Evolutionary conservation across 2,797 vertebrate species (phyloP).

Genomic region (Zalophus californianus): DNA sequence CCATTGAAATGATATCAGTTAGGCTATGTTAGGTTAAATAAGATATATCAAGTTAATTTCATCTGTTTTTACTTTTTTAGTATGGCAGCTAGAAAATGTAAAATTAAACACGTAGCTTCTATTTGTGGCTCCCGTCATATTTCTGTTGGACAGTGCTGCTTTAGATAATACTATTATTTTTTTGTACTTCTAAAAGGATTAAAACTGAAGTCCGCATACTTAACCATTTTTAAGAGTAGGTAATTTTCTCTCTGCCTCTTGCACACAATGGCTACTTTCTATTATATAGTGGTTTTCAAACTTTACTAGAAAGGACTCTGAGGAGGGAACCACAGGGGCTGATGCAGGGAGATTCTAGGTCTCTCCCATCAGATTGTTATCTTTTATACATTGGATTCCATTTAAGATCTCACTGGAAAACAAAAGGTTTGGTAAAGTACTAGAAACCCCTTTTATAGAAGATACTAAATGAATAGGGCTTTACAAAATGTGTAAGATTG

Average conservation of each 20-base stretch:
- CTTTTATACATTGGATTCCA: slow-evolving; percentile 1
- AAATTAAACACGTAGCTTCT: not conserved
- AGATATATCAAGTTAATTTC: slow-evolving; percentile 15
- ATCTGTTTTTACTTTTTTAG: slow-evolving; percentile 24
- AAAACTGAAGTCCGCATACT: not conserved
- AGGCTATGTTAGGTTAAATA: not conserved
- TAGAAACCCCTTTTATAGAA: not conserved
- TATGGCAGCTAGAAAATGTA: not conserved
- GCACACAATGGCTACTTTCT: not conserved
- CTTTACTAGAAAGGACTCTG: not conserved
- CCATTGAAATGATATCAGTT: not conserved
- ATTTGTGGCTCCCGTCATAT: not conserved
- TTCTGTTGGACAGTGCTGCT: not conserved
- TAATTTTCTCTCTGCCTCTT: not conserved
- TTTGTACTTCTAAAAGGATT: not conserved
- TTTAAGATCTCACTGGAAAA: slow-evolving; percentile 22
- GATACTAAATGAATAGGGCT: slow-evolving; percentile 26
- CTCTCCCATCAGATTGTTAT: not conserved
- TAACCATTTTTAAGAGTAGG: slow-evolving; percentile 25
- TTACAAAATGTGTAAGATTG: slow-evolving; percentile 26
- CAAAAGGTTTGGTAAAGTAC: not conserved
- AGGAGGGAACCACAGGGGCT: not conserved
- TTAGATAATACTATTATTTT: not conserved
- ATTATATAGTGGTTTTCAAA: not conserved
- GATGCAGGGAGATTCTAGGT: not conserved